Evolutionary conservation across 2,888 invertebrate genomes (phyloP).

Genomic region (Rhyacophila evoluta): DNA sequence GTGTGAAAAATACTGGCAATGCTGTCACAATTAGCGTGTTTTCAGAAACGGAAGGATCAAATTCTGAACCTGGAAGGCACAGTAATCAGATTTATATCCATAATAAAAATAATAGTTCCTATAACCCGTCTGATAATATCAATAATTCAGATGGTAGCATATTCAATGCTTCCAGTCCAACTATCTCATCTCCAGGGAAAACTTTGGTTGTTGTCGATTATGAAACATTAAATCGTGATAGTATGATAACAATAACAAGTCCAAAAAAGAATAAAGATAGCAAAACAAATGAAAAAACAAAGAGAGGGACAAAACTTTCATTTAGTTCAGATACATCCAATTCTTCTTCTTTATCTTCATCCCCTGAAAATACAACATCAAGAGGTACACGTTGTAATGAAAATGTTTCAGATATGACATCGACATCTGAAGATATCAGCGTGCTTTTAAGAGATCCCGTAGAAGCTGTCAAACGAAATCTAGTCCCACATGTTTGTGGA

Average conservation of each 20-base stretch:
- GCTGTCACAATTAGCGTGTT: slow-evolving; percentile 74
- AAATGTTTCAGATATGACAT: slow-evolving; percentile 53
- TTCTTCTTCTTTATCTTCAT: not conserved
- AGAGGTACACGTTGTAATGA: slow-evolving; percentile 53
- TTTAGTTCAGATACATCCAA: not conserved
- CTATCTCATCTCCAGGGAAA: slow-evolving; percentile 45
- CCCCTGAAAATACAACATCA: slow-evolving; percentile 39
- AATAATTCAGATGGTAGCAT: slow-evolving; percentile 19
- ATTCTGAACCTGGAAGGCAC: slow-evolving; percentile 60
- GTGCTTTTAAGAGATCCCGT: slow-evolving; percentile 78
- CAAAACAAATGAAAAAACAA: not conserved
- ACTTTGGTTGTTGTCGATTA: slow-evolving; percentile 53
- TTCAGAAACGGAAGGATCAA: slow-evolving; percentile 56
- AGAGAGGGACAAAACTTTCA: not conserved
- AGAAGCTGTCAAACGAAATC: slow-evolving; percentile 79
- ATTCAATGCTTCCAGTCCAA: slow-evolving; percentile 35
- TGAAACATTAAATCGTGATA: slow-evolving; percentile 61
- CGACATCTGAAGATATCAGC: slow-evolving; percentile 64
- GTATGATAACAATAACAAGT: slow-evolving; percentile 59
- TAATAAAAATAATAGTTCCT: slow-evolving; percentile 49
- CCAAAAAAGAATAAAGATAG: slow-evolving; percentile 33
- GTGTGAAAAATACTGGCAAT: slow-evolving; percentile 69
- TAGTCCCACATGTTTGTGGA: slow-evolving; percentile 83
- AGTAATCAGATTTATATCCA: slow-evolving; percentile 68
- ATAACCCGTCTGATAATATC: slow-evolving; percentile 29